A percentile compares a stretch with the other conserved stretches of the same genome.
Conservation (phyloP, 2,888 invertebrate species). For the Lepidochitona cinerea region DNA sequence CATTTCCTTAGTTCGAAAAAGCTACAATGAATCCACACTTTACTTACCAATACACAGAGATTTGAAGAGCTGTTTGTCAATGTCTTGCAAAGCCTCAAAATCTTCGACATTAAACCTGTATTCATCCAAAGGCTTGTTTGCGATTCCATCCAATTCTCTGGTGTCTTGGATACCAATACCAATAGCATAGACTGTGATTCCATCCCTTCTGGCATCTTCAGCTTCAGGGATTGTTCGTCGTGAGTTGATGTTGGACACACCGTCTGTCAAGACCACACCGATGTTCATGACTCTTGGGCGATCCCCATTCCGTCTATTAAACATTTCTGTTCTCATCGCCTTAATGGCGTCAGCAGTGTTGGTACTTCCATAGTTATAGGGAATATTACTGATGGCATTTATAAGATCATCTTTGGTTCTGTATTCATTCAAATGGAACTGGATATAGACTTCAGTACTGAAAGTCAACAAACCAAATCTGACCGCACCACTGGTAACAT, state of each 20-base stretch:
- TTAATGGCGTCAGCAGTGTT: conserved; percentile 60
- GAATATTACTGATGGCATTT: conserved; percentile 48
- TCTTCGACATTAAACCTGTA: conserved; percentile 41
- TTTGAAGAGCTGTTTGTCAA: conserved; percentile 49
- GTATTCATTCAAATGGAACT: conserved; percentile 53
- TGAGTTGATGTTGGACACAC: conserved; percentile 62
- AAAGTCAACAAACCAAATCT: conserved; percentile 56
- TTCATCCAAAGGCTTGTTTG: conserved; percentile 32
- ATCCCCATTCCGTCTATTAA: conserved; percentile 54
- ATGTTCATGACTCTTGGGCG: conserved; percentile 50
- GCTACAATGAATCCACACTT: conserved; percentile 17
- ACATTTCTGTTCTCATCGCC: conserved; percentile 50
- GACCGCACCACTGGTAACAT: conserved; percentile 51
- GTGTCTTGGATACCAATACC: conserved; percentile 46
- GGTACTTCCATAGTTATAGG: conserved; percentile 57
- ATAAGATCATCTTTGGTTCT: conserved; percentile 40
- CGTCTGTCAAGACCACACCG: conserved; percentile 63
- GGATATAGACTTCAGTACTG: conserved; percentile 48
- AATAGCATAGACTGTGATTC: conserved; percentile 47
- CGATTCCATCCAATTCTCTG: conserved; percentile 43
- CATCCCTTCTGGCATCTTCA: conserved; percentile 34
- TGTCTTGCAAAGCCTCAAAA: conserved; percentile 38
- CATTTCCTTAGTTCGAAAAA: conserved; percentile 23
- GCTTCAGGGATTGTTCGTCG: conserved; percentile 57
- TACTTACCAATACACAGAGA: conserved; percentile 40